Base-by-base conservation (phyloP, 2,113 vertebrate genomes). In the Emberiza fucata region DNA sequence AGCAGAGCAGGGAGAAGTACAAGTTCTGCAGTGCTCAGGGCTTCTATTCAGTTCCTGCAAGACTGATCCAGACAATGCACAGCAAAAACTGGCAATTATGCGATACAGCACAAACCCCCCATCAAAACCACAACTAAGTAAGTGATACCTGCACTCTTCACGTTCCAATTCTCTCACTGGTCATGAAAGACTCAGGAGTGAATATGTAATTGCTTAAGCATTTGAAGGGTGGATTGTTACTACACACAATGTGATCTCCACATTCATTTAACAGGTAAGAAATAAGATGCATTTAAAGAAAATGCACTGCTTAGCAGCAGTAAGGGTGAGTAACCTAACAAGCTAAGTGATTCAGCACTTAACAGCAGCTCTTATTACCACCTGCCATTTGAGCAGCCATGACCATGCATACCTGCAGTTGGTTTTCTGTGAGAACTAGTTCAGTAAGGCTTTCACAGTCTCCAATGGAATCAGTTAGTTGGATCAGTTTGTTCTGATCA, bases 361-460 rank as follows among this genome's bases (percentile, higher is more conserved):
- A 76, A 48, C 64, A 73, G 65, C 19, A 73, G 64, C 39, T 65
- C 70, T 86, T 90, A 84, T 73, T 81, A 88, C 42, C 4, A 3
- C 23, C 70, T 80, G n/a, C 42, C 68, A 88, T 64, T 66, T 86
- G 65, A 95, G 54, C 11, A 76, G 45, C 29, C 16, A 45, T 19
- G 64, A 50, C 40, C 39, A 35, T 8, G 97, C 98, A 96, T 90
- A 99, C 99, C 98, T 98, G 97, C 81, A 99, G 97, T 19, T 98
- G 98, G 92, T 99, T 99, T 97, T 99, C 99, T 39, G 99, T 99
- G 72, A 99, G 98, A 95, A 99, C 98, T 75, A 99, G 98, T 82
- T 99, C 99, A 9, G 99, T 99, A 94, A 99, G 98, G 97, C 97
- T 99, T 98, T 99, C 99, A 91, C 99, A 99, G 96, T 98, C 98